Base-by-base conservation (phyloP, 92 coral and sea anemone genomes). In the Actinostola sp. region DNA sequence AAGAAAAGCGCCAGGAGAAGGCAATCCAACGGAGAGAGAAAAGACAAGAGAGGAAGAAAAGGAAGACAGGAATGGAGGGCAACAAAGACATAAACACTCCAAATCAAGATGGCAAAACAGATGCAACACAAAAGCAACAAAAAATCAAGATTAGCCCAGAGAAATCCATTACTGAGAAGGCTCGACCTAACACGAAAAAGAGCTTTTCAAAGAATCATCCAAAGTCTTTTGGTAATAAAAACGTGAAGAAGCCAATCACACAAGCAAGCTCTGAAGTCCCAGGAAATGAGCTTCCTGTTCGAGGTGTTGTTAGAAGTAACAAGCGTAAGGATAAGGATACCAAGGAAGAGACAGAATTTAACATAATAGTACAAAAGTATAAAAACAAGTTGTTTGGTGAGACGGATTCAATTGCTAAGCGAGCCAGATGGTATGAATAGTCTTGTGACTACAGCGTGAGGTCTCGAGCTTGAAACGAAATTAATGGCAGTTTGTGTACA, bases 331-430 rank as follows among this genome's bases (percentile, higher is more conserved):
- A 76, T 44, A 80, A 76, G 16, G 92, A 78, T 27, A 66, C 49
- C 44, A 76, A 88, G 32, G 97, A 94, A 26, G 97, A 94, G 67
- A 74, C 80, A 8, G 86, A 82, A 48, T 94, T 94, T 59, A 79
- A 73, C 16, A 70, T 82, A 14, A 88, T 94, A 75, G 98, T 91
- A 36, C 79, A 85, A 58, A 94, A 91, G 45, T 94, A 94, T 69
- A 94, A 91, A 80, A 82, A 59, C 26, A 94, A 91, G 70, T 63
- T 91, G 57, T 94, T 94, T 72, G 97, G 97, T 16, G 83, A 77
- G 16, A 55, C 71, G 35, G 57, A 42, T 28, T 76, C 83, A 16
- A 67, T 46, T 35, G 81, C 77, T 21, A 84, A 84, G 44, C 72
- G 89, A 16, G 70, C 90, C 8, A 85, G 90, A 3, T 85, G 90